Evolutionary conservation across 2,797 vertebrate species (phyloP).

Genomic region (Morelia viridis): DNA sequence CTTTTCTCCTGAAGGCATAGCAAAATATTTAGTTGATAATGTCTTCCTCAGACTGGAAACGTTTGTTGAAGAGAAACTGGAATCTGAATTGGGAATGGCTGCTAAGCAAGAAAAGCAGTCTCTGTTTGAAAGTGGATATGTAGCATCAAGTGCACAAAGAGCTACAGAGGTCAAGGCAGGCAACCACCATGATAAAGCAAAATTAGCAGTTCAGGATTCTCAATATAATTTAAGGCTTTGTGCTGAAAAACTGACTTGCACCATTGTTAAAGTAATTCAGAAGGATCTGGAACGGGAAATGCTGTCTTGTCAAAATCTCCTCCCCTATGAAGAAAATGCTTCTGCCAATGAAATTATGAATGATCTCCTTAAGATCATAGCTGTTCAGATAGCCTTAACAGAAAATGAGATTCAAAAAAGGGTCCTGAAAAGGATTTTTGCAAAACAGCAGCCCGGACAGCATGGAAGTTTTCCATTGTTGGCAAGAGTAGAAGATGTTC

Average conservation of each 20-base stretch:
- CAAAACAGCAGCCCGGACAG: slow-evolving; percentile 11
- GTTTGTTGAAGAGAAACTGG: slow-evolving; percentile 20
- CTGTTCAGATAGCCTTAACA: slow-evolving; percentile 41
- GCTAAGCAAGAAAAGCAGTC: neutral
- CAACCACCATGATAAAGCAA: neutral
- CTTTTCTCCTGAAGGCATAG: neutral
- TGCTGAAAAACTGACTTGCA: slow-evolving; percentile 18
- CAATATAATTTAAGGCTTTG: slow-evolving; percentile 7
- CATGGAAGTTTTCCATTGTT: neutral
- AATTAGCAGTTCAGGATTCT: neutral
- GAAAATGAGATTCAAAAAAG: slow-evolving; percentile 51
- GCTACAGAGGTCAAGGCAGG: neutral
- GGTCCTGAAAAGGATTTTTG: slow-evolving; percentile 60
- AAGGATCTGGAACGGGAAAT: neutral
- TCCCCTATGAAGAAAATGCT: slow-evolving; percentile 21
- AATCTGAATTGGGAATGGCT: neutral
- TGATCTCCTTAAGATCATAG: slow-evolving; percentile 50
- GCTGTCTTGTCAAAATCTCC: neutral
- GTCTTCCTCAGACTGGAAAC: neutral
- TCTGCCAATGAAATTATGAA: slow-evolving; percentile 30
- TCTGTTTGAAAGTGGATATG: neutral
- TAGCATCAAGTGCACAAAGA: neutral
- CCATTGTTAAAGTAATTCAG: slow-evolving; percentile 23
- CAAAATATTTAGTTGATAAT: slow-evolving; percentile 13
- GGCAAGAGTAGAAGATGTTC: slow-evolving; percentile 15